Evolutionary conservation across 2,113 vertebrate species (phyloP).

Genomic region (Vulpes vulpes): DNA sequence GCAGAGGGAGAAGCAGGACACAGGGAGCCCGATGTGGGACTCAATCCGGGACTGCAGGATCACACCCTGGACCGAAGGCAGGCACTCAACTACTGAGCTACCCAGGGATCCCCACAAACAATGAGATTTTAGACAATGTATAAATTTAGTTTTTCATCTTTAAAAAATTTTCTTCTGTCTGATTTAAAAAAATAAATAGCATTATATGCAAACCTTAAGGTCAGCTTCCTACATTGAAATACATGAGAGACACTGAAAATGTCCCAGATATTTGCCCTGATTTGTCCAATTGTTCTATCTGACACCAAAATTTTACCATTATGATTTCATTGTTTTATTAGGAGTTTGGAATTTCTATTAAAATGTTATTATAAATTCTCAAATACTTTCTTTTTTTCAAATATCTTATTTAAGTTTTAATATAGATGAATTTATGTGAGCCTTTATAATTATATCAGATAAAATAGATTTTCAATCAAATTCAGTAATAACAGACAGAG

Average conservation of each 20-base stretch:
- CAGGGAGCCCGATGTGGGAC: no score
- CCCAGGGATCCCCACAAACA: neutral
- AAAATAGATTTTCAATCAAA: neutral
- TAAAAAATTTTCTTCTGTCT: neutral
- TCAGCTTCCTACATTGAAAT: neutral
- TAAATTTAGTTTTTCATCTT: neutral
- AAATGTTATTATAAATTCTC: slow-evolving; percentile 28
- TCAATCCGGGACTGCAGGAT: no score
- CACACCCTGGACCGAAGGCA: no score
- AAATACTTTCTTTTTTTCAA: neutral
- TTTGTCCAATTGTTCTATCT: slow-evolving; percentile 18
- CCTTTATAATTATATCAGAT: neutral
- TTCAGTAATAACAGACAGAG: neutral
- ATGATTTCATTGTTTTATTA: neutral
- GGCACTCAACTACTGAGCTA: no score
- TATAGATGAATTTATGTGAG: neutral
- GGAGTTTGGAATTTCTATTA: slow-evolving; percentile 9
- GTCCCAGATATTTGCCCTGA: neutral
- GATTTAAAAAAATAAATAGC: neutral
- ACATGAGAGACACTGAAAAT: neutral
- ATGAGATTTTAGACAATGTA: neutral
- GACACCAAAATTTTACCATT: neutral
- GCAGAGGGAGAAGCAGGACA: no score
- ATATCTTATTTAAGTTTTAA: neutral
- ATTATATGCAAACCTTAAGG: neutral